Percentiles rank a stretch among this genome's conserved stretches.
These are phyloP conservation scores for Cylloceria caligata DNA, from an alignment of 2,888 invertebrate genomes.

Conservation along the genomic window DNA sequence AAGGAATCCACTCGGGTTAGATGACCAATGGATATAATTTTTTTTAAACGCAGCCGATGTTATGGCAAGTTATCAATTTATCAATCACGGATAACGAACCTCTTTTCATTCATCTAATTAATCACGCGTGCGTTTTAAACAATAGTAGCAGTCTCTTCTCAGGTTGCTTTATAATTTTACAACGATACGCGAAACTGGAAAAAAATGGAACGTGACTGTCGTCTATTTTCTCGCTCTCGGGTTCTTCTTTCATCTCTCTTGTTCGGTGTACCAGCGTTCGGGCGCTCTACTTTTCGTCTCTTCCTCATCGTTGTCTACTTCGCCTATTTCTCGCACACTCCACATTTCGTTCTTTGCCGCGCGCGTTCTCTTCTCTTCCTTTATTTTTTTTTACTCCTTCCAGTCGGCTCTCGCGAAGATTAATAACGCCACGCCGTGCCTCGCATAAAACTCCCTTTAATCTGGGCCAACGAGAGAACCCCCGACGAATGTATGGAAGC, in stretches of 20 bases:
- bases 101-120: not conserved
- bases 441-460: constrained; percentile 79
- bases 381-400: constrained; percentile 47
- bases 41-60: not conserved
- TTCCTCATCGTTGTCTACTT: constrained; percentile 42
- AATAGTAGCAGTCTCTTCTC: constrained; percentile 6
- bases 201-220: constrained; percentile 33
- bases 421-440: constrained; percentile 76
- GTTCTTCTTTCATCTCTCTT: constrained; percentile 44
- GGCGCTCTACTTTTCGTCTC: constrained; percentile 57
- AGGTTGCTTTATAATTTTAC: constrained; percentile 27
- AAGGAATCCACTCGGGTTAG: not conserved
- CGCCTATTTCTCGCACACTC: constrained; percentile 52
- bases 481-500: constrained; percentile 60
- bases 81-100: not conserved
- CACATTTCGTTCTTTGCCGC: constrained; percentile 28
- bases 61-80: not conserved
- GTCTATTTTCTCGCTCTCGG: constrained; percentile 37
- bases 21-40: not conserved
- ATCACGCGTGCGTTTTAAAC: constrained; percentile 6
- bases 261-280: constrained; percentile 46
- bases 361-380: constrained; percentile 41
- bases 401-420: constrained; percentile 76
- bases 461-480: constrained; percentile 74
- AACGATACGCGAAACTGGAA: constrained; percentile 29